These are phyloP conservation scores for Pseudois nayaur DNA, from an alignment of 2,113 vertebrate genomes.

Conservation along the genomic window DNA sequence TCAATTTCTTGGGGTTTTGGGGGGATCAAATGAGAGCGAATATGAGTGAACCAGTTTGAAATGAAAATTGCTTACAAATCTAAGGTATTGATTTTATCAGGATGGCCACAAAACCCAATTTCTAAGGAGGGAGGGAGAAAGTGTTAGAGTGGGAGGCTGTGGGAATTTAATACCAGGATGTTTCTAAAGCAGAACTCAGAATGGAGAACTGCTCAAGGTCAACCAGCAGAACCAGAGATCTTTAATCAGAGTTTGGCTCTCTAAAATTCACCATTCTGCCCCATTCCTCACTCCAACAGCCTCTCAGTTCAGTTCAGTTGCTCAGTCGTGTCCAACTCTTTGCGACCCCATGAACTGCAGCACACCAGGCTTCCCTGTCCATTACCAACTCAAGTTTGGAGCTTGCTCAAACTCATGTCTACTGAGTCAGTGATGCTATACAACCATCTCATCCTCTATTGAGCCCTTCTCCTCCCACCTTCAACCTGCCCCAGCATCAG, in stretches of 20 bases:
- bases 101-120: neutral
- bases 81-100: neutral
- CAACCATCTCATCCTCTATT: too few species aligned
- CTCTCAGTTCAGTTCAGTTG: neutral
- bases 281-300: neutral
- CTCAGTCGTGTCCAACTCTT: too few species aligned
- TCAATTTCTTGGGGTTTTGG: neutral
- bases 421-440: too few species aligned
- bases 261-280: neutral
- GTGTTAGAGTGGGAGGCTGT: neutral
- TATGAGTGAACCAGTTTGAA: neutral
- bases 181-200: neutral
- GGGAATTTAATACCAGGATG: neutral
- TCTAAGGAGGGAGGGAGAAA: neutral
- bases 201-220: neutral
- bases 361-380: too few species aligned
- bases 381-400: too few species aligned
- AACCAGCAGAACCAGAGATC: neutral
- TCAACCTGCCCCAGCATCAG: too few species aligned
- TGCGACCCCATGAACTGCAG: too few species aligned
- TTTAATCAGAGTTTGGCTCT: neutral
- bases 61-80: neutral
- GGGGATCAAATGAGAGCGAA: neutral
- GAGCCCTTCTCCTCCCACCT: too few species aligned
- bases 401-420: too few species aligned